Evolutionary conservation across 2,888 invertebrate species (phyloP).

Genomic region (Clostera curtula): DNA sequence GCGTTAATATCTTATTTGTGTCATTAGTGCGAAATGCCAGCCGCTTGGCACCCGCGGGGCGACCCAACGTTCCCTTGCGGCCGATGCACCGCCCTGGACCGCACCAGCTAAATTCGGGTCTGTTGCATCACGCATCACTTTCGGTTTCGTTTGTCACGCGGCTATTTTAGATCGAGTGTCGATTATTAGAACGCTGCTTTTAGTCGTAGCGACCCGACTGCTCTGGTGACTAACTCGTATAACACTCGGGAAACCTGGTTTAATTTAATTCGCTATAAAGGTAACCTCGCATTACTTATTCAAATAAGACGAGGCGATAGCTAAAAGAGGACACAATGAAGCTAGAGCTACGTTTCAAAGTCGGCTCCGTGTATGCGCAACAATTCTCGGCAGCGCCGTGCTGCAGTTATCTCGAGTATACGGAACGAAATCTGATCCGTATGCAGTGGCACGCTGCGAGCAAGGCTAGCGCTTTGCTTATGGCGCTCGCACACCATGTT

Average conservation of each 20-base stretch:
- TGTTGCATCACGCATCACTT: constrained; percentile 72
- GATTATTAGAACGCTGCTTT: constrained; percentile 69
- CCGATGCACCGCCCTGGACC: constrained; percentile 61
- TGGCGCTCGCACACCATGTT: constrained; percentile 17
- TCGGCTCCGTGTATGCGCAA: constrained; percentile 50
- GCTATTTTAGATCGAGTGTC: constrained; percentile 69
- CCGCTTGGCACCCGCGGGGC: constrained; percentile 59
- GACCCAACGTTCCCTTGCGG: constrained; percentile 51
- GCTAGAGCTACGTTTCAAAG: constrained; percentile 49
- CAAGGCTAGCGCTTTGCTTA: constrained; percentile 48
- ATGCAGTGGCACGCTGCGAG: constrained; percentile 52
- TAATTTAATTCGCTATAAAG: constrained; percentile 42
- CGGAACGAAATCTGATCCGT: constrained; percentile 69
- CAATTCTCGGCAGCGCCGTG: constrained; percentile 34
- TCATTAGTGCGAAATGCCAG: constrained; percentile 74
- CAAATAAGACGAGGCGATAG: constrained; percentile 42
- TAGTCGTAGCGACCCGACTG: constrained; percentile 45
- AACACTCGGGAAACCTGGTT: constrained; percentile 41
- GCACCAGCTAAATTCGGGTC: constrained; percentile 66
- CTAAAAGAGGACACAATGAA: constrained; percentile 55
- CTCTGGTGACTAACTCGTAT: constrained; percentile 46
- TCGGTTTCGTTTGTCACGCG: constrained; percentile 71
- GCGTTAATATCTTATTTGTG: constrained; percentile 73
- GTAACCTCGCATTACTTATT: constrained; percentile 57
- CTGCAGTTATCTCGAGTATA: constrained; percentile 64